These are phyloP conservation scores for Sebastes steindachneri DNA, from an alignment of 2,797 vertebrate species.

Conservation along the genomic window DNA sequence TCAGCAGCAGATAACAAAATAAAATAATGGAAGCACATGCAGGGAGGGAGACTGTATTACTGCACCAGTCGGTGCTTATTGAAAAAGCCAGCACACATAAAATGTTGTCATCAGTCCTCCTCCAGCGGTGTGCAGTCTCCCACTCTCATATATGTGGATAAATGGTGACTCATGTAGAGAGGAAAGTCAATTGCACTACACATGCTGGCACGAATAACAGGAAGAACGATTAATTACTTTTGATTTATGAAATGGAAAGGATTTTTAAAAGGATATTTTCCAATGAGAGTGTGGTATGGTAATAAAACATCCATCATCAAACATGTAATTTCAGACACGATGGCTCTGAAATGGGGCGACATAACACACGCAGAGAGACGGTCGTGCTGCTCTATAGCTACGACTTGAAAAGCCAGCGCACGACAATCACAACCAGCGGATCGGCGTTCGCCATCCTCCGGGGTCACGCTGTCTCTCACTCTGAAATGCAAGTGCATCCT, in stretches of 20 bases:
- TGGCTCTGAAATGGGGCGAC: conserved; percentile 1
- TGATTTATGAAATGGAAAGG: conserved; percentile 38
- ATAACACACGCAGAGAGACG: neutral
- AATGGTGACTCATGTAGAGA: conserved; percentile 48
- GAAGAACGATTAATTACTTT: conserved; percentile 31
- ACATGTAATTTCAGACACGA: conserved; percentile 26
- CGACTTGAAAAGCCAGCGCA: conserved; percentile 5
- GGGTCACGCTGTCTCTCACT: conserved; percentile 46
- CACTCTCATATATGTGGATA: conserved; percentile 28
- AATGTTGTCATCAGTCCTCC: conserved; percentile 27
- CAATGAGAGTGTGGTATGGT: neutral
- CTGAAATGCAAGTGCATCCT: conserved; percentile 45
- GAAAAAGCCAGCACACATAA: conserved; percentile 33
- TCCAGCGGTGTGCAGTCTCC: neutral
- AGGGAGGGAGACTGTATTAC: neutral
- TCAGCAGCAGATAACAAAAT: neutral
- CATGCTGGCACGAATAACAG: conserved; percentile 10
- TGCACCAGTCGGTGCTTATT: neutral
- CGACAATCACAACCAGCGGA: neutral
- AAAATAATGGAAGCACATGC: neutral
- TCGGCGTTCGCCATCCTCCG: neutral
- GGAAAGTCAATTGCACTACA: conserved; percentile 35
- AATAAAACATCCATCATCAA: conserved; percentile 24
- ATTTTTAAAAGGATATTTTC: conserved; percentile 22
- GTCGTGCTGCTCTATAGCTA: neutral